phyloP scores from a whole-genome alignment of 2,113 vertebrate species.

The Semicossyphus pulcher region DNA sequence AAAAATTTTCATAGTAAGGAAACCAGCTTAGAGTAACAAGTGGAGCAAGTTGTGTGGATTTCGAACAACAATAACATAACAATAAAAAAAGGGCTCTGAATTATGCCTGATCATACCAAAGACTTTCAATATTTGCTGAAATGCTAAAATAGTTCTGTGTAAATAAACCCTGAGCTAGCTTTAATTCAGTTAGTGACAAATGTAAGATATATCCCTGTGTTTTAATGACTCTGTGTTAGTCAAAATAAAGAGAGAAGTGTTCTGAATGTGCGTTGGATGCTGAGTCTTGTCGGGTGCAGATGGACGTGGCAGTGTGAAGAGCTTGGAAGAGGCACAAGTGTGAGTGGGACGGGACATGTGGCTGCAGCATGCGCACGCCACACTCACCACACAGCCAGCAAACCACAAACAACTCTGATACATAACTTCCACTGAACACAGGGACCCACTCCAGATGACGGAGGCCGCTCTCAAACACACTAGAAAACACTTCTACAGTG shows the following conservation, averaged over 20 bases:
- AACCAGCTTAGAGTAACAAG: too few relatives aligned
- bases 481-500: neutral
- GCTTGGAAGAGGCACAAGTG: conserved; percentile 34
- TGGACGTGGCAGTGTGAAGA: conserved; percentile 42
- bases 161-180: too few relatives aligned
- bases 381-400: conserved; percentile 47
- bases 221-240: neutral
- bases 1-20: too few relatives aligned
- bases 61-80: too few relatives aligned
- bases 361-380: conserved; percentile 49
- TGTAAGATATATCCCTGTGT: neutral
- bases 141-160: too few relatives aligned
- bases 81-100: too few relatives aligned
- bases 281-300: conserved; percentile 36
- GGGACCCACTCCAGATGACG: conserved; percentile 37
- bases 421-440: conserved; percentile 44
- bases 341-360: conserved; percentile 58
- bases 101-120: too few relatives aligned
- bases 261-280: conserved; percentile 16
- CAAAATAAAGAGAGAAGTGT: neutral
- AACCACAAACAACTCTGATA: conserved; percentile 37
- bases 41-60: too few relatives aligned
- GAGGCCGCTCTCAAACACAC: neutral
- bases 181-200: too few relatives aligned
- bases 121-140: neutral